Percentiles rank a stretch among this genome's conserved stretches.
Conservation (phyloP, 2,113 vertebrate species). For the Mionectes macconnelli region DNA sequence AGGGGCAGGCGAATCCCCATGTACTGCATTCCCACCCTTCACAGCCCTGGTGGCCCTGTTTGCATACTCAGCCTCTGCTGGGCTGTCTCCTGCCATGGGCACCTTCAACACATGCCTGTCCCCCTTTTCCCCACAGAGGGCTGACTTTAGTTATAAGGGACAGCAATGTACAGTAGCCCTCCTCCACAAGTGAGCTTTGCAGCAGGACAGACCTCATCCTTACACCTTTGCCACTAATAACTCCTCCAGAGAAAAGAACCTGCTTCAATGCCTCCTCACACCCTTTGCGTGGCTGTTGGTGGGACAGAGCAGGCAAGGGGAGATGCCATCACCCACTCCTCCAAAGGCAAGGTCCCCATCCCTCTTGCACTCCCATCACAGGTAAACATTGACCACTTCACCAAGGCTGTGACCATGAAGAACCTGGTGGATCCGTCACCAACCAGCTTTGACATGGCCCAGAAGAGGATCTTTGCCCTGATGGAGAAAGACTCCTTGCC, state of each 20-base stretch:
- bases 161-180: background rate
- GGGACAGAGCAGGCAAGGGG: background rate
- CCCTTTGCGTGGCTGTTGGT: rapidly evolving
- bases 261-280: background rate
- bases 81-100: background rate
- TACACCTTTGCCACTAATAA: background rate
- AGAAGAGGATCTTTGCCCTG: constrained; percentile 89
- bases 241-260: background rate
- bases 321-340: background rate
- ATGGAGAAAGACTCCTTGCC: constrained; percentile 98
- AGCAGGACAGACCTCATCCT: background rate
- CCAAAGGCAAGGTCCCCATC: background rate
- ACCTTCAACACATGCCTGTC: background rate
- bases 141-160: background rate
- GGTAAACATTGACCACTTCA: constrained; percentile 97
- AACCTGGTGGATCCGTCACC: constrained; percentile 88
- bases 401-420: constrained; percentile 89
- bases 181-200: background rate
- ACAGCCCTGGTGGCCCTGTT: background rate
- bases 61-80: background rate
- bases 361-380: constrained; percentile 48
- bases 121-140: background rate
- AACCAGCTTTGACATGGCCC: constrained; percentile 88
- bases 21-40: background rate
- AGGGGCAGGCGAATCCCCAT: background rate